A percentile compares a stretch with the other conserved stretches of the same genome.
phyloP scores from a whole-genome alignment of 2,797 vertebrate species.

The Lepidocolaptes lacrymiger region DNA sequence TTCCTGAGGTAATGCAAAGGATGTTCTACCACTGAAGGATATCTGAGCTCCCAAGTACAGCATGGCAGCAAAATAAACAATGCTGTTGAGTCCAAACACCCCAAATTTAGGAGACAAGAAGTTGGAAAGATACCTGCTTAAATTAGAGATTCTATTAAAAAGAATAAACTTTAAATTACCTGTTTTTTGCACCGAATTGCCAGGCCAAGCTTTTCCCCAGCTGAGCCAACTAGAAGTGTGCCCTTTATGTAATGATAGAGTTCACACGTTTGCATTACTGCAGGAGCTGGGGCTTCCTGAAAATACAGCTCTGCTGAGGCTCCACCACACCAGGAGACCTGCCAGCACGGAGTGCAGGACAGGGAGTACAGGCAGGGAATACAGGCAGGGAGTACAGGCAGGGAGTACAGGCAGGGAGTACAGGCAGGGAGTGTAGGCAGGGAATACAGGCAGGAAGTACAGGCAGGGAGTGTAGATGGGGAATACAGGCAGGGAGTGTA shows the following conservation, averaged over 20 bases:
- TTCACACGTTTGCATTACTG: conserved; percentile 33
- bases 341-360: neutral
- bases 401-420: neutral
- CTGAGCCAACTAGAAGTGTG: neutral
- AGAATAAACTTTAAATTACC: neutral
- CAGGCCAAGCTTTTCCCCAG: neutral
- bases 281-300: conserved; percentile 24
- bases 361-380: too few relatives aligned
- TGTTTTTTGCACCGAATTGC: neutral
- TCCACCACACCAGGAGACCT: conserved; percentile 11
- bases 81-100: neutral
- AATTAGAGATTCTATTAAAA: neutral
- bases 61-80: neutral
- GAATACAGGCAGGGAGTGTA: neutral
- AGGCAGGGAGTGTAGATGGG: neutral
- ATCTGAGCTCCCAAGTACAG: neutral
- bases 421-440: rapidly evolving
- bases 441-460: too few relatives aligned
- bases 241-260: neutral
- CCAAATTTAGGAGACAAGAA: neutral
- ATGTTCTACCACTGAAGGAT: neutral
- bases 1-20: neutral
- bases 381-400: neutral
- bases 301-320: conserved; percentile 45
- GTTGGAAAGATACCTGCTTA: neutral